Evolutionary conservation across 2,888 invertebrate genomes (phyloP), one percentile per base, ranked within the genome.

Genomic region (Aporophyla nigra): DNA sequence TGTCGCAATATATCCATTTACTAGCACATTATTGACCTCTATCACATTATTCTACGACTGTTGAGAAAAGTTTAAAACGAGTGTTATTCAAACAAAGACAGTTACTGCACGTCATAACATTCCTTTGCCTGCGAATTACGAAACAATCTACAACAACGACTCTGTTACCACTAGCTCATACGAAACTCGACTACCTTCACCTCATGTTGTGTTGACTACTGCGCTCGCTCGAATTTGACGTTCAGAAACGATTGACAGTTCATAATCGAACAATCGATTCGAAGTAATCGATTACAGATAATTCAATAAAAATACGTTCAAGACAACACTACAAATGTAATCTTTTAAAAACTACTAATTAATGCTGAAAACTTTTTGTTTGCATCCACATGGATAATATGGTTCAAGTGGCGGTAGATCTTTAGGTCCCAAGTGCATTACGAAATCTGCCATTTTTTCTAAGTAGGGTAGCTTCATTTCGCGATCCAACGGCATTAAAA

Each of bases 31-130:
- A 87, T 33, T 86, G 84, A 88, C 86, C 86, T 90, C 88, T 91
- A 93, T 95, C 94, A 96, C 96, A 95, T 95, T 91, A 93, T 96
- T 91, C 88, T 90, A 90, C 89, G 82, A 91, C 88, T 91, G 85
- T 89, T 86, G 81, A 88, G 84, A 86, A 86, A 88, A 91, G 91
- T 92, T 91, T 91, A 92, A 93, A 92, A 91, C 88, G 89, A 93
- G 92, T 93, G 92, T 93, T 94, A 90, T 92, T 93, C 91, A 94
- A 95, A 96, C 96, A 96, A 96, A 96, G 96, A 95, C 94, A 93
- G 94, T 93, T 91, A 91, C 92, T 95, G 96, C 95, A 96, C 96
- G 96, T 96, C 96, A 96, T 96, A 96, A 96, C 96, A 96, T 96
- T 94, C 94, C 94, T 92, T 82, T 85, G 84, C 82, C 76, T 84